Conservation (phyloP, 2,113 vertebrate species). For the Xiphophorus hellerii region DNA sequence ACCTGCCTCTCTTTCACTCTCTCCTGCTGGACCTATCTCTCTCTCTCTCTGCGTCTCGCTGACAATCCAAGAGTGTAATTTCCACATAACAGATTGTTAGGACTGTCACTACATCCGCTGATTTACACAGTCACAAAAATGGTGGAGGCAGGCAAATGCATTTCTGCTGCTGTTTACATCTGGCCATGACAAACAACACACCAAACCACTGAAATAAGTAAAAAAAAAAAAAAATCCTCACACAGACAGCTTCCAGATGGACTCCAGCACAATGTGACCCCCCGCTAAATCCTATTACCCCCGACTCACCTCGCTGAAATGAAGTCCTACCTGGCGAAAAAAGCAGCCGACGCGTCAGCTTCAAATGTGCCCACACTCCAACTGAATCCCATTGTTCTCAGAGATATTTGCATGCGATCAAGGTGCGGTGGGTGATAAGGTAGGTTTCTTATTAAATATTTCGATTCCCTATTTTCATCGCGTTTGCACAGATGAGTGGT, state of each 20-base stretch:
- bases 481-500: conserved; percentile 20
- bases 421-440: conserved; percentile 24
- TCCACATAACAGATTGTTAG: conserved; percentile 65
- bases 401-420: conserved; percentile 52
- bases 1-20: conserved; percentile 19
- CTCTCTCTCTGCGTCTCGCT: conserved; percentile 26
- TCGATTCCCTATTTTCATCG: conserved; percentile 36
- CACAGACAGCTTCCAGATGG: conserved; percentile 29
- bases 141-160: conserved; percentile 62
- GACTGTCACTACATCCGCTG: conserved; percentile 68
- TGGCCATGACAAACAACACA: not conserved
- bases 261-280: conserved; percentile 49
- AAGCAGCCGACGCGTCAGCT: conserved; percentile 46
- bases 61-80: conserved; percentile 60
- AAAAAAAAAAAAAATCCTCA: conserved; percentile 26
- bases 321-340: conserved; percentile 61
- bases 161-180: conserved; percentile 66
- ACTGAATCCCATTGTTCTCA: conserved; percentile 46
- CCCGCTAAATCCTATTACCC: conserved; percentile 69
- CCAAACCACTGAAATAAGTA: conserved; percentile 10
- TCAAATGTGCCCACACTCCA: conserved; percentile 21
- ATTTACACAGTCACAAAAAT: conserved; percentile 64
- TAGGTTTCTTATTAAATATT: conserved; percentile 61
- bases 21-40: conserved; percentile 18
- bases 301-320: conserved; percentile 72